phyloP scores from a whole-genome alignment of 2,888 invertebrate species.

The Tenthredo mesomela region DNA sequence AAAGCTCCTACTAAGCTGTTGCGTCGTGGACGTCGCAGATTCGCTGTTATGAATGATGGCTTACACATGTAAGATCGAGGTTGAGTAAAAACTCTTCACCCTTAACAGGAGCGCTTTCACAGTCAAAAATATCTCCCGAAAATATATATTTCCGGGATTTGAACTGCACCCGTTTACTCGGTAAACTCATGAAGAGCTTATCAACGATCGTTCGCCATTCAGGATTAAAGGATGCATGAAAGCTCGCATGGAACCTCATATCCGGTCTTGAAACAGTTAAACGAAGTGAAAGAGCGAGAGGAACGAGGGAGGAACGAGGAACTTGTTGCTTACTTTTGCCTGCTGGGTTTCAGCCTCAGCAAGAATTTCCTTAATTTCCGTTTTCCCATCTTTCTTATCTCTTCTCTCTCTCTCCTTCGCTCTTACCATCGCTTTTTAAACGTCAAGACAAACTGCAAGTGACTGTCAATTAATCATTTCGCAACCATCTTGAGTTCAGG shows the following conservation, averaged over 20 bases:
- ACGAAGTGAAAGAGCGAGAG: neutral
- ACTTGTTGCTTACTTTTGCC: slow-evolving; percentile 37
- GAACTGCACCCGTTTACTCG: neutral
- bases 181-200: neutral
- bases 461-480: slow-evolving; percentile 28
- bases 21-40: neutral
- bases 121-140: neutral
- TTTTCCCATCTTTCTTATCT: neutral
- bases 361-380: slow-evolving; percentile 21
- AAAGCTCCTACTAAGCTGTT: slow-evolving; percentile 13
- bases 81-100: slow-evolving; percentile 15
- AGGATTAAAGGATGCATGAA: neutral
- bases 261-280: neutral
- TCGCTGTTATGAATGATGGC: neutral
- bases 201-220: neutral
- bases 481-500: neutral
- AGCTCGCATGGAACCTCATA: neutral
- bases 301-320: neutral
- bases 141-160: neutral
- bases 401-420: neutral
- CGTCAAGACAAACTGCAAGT: slow-evolving; percentile 9
- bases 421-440: neutral
- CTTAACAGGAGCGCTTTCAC: neutral
- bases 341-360: neutral
- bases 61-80: neutral